Evolutionary conservation across 2,888 invertebrate species (phyloP).

Genomic region (Lasioglossum oenotherae): DNA sequence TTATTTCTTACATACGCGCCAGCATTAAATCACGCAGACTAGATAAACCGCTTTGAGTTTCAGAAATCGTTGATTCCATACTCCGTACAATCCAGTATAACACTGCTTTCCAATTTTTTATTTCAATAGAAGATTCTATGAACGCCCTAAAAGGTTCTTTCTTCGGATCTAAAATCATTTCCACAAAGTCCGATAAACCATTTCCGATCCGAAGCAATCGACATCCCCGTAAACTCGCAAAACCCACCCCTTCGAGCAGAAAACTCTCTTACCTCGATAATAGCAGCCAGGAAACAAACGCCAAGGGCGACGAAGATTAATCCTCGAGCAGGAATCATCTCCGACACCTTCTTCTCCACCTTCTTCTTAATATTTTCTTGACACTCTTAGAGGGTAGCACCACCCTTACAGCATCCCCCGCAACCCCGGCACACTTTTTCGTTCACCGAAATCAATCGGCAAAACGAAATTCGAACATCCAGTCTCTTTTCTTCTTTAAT

Average conservation of each 20-base stretch:
- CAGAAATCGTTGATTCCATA: too few relatives aligned
- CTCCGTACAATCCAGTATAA: too few relatives aligned
- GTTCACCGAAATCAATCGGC: not conserved
- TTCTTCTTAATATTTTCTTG: constrained; percentile 26
- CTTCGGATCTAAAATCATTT: not conserved
- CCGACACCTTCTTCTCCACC: constrained; percentile 21
- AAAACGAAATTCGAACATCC: not conserved
- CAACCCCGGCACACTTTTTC: constrained; percentile 37
- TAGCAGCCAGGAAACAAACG: constrained; percentile 48
- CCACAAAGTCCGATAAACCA: not conserved
- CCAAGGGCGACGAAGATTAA: constrained; percentile 59
- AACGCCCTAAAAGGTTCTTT: not conserved
- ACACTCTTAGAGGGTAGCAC: constrained; percentile 6
- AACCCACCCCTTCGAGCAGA: not conserved
- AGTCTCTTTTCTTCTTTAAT: not conserved
- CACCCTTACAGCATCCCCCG: constrained; percentile 46
- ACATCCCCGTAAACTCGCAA: not conserved
- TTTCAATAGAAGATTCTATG: not conserved
- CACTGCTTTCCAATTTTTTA: too few relatives aligned
- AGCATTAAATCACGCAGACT: too few relatives aligned
- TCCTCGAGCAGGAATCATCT: constrained; percentile 58
- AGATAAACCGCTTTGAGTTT: too few relatives aligned
- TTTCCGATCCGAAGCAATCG: not conserved
- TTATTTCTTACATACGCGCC: not conserved
- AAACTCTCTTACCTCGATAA: constrained; percentile 59